Evolutionary conservation across 2,113 vertebrate species (phyloP), one percentile per base, ranked within the genome.

Genomic region (Pteruthius melanotis): DNA sequence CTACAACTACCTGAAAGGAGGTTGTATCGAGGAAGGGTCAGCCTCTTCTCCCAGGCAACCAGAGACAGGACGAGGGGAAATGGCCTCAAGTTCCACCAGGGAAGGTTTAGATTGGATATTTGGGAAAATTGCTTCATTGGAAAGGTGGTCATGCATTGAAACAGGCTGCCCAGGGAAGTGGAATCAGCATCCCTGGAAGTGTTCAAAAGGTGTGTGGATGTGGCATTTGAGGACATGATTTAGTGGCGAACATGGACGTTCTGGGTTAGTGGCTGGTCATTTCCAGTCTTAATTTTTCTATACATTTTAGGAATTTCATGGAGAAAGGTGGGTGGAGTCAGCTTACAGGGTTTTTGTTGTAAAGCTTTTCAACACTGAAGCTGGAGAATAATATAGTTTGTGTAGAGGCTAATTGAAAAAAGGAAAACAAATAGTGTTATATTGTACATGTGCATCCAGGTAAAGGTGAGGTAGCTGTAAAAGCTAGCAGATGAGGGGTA

Each of bases 1-100:
- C 30, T 52, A 60, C 21, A 76, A 18, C 24, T 40, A 15, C 30
- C 20, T 35, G 39, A 53, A 60, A 45, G 9, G 20, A 69, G 70
- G 27, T 12, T 40, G 54, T 31, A 47, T 9, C 0, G 0, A 54
- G 17, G 11, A 21, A 19, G 7, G 8, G 11, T 76, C 31, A 52
- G 15, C n/a, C 8, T 47, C 30, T 68, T 61, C 20, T 35, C 20
- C 16, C n/a, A 47, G 35, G 24, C 21, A 68, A 19, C 24, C 18
- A 53, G 21, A 15, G n/a, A 40, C 30, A 40, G 17, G n/a, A 47
- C 33, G 16, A 66, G 45, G 60, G 39, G 33, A 60, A 69, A 40
- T 12, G 15, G 30, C 70, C 40, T 83, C 11, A 40, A 31, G 30
- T 47, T 47, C 20, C 33, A 60, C 4, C n/a, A 61, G 17, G 8